These are phyloP conservation scores for Exocentrus adspersus DNA, from an alignment of 2,888 invertebrate species.

Conservation along the genomic window DNA sequence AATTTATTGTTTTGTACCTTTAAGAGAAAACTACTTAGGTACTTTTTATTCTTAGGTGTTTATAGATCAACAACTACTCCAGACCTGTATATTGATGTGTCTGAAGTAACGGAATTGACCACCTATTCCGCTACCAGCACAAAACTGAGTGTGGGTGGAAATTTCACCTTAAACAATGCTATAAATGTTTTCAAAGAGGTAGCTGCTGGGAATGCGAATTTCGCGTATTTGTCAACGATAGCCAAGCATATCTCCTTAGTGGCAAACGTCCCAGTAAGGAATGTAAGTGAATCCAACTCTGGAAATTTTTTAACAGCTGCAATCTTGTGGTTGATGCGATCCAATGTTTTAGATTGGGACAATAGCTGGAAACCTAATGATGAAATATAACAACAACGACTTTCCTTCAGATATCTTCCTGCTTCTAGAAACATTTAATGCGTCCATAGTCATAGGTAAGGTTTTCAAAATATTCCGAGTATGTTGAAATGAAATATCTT, in stretches of 20 bases:
- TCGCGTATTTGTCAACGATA: slow-evolving; percentile 67
- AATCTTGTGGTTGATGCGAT: no score
- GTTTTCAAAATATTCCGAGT: no score
- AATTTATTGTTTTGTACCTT: no score
- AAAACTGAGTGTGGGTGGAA: slow-evolving; percentile 70
- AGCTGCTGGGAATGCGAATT: slow-evolving; percentile 64
- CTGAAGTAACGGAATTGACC: slow-evolving; percentile 69
- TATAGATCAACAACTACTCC: slow-evolving; percentile 39
- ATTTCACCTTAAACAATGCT: slow-evolving; percentile 67
- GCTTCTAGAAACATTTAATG: slow-evolving; percentile 70
- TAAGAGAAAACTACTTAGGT: no score
- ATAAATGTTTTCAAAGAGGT: slow-evolving; percentile 65
- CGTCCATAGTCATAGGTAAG: slow-evolving; percentile 61
- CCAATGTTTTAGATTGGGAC: slow-evolving; percentile 67
- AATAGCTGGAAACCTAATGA: slow-evolving; percentile 77
- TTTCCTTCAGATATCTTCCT: slow-evolving; percentile 81
- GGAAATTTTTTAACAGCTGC: no score
- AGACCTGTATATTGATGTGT: slow-evolving; percentile 73
- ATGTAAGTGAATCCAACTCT: slow-evolving; percentile 66
- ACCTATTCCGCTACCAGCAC: slow-evolving; percentile 59
- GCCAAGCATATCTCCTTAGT: slow-evolving; percentile 74
- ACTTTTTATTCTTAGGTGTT: slow-evolving; percentile 44
- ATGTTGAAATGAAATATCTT: not conserved
- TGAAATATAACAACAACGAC: slow-evolving; percentile 74
- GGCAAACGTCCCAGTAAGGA: slow-evolving; percentile 77